Conservation (phyloP, 2,888 invertebrate genomes). For the Caenorhabditis sp. region DNA sequence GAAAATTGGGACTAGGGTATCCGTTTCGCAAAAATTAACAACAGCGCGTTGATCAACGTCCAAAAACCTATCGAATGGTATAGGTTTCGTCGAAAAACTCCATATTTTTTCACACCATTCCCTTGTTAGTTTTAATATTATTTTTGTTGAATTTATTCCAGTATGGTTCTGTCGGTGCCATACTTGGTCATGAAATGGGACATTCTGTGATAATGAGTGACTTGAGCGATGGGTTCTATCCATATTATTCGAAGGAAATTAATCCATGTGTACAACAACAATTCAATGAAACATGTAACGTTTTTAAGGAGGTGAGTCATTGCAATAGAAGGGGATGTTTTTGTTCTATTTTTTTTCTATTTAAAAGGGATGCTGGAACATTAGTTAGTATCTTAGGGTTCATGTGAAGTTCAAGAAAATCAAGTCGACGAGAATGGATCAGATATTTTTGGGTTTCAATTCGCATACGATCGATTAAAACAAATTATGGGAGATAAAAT, state of each 20-base stretch:
- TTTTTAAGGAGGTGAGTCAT: background rate
- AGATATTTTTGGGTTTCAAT: background rate
- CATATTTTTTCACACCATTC: no score
- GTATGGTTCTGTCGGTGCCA: background rate
- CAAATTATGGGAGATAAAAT: background rate
- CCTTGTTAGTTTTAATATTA: no score
- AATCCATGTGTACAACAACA: background rate
- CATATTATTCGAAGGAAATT: background rate
- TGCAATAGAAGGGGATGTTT: no score
- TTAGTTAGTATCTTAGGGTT: no score
- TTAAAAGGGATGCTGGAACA: no score
- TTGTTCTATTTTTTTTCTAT: no score
- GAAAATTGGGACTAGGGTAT: no score
- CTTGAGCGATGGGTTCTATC: background rate
- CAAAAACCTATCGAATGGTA: no score
- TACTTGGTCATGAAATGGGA: background rate
- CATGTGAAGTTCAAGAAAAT: background rate
- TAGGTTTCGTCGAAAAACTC: no score
- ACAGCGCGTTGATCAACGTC: no score
- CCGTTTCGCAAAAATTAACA: no score
- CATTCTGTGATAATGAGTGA: background rate
- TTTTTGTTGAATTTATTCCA: no score
- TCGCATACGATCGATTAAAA: background rate
- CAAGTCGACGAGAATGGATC: background rate
- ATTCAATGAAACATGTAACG: background rate